Conservation (phyloP, 2,888 invertebrate genomes). For the Drosophila birchii region DNA sequence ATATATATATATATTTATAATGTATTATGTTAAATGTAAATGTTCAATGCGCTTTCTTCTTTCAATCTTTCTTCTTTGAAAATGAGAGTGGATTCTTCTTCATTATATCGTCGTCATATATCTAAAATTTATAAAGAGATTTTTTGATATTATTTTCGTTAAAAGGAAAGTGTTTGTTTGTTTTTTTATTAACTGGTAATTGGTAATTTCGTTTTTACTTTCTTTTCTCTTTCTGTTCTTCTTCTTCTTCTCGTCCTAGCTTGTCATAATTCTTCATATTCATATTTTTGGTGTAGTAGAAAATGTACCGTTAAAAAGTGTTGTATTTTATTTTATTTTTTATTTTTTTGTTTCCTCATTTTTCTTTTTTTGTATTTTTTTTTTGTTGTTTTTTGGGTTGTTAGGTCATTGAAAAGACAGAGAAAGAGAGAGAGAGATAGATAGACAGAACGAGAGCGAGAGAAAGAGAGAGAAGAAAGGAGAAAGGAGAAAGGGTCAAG, state of each 20-base stretch:
- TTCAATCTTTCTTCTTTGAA: constrained; percentile 2
- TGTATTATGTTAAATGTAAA: constrained; percentile 7
- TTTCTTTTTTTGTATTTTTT: constrained; percentile 8
- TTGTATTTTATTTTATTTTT: constrained; percentile 10
- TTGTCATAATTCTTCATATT: constrained; percentile 30
- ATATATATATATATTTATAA: neutral
- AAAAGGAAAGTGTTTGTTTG: constrained; percentile 19
- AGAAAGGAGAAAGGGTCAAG: constrained; percentile 50
- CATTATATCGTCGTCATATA: constrained; percentile 19
- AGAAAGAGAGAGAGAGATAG: constrained; percentile 36
- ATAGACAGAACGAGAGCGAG: constrained; percentile 48
- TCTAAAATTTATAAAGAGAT: constrained; percentile 29
- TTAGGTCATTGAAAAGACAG: constrained; percentile 42
- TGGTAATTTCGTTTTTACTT: constrained; percentile 25
- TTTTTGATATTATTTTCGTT: constrained; percentile 33
- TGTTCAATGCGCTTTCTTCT: constrained; percentile 26
- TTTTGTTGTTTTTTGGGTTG: constrained; percentile 26
- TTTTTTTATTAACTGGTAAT: constrained; percentile 25
- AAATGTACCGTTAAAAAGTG: constrained; percentile 67
- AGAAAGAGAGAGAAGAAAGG: constrained; percentile 42
- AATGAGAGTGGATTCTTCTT: constrained; percentile 19
- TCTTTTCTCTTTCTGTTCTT: constrained; percentile 11
- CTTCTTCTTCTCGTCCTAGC: constrained; percentile 7
- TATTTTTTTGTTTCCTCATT: constrained; percentile 8
- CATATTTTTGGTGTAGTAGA: constrained; percentile 64